Base-by-base conservation (phyloP, 2,797 vertebrate genomes). In the Botia kubotai region DNA sequence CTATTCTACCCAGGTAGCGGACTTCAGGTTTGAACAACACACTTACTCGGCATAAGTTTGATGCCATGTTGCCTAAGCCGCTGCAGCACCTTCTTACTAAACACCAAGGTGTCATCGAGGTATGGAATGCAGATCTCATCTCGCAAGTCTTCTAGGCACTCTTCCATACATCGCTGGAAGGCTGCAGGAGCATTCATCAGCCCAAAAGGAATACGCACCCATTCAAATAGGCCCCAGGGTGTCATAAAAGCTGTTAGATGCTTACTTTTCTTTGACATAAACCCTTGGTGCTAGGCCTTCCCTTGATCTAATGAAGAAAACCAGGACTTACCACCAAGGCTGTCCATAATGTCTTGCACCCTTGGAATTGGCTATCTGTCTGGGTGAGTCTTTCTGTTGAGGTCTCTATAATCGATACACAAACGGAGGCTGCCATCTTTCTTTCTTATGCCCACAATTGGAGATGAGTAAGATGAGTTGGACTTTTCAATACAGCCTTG, bases 341-440 rank as follows among this genome's bases (percentile, higher is more conserved):
- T 83, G 85, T 89, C 88, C 82, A 89, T 84, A 84, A 88, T 88
- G 87, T 89, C 85, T 53, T 88, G 83, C 84, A 85, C 88, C 72
- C 83, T 21, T 80, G 85, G 12, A 52, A 52, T 52, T 52, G 50
- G 3, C 4, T 52, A 13, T 52, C 85, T 86, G 82, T 71, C 87
- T 80, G 88, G 72, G 77, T 80, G 62, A 60, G 78, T 91, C 86
- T 87, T 87, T 39, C 39, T 39, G 39, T 39, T 39, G 1, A 39
- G 39, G 39, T 39, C 39, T 7, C 4, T 1, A 39, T 39, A 39
- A 39, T 39, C 39, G 0, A 39, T 39, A 39, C 39, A 39, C 8
- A 39, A 39, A 39, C 6, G 4, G 39, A 39, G 39, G 39, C 39
- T 39, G 39, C 39, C 39, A 39, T 39, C 39, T 39, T 39, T 39